Percentiles rank a stretch among this genome's conserved stretches.
Evolutionary conservation across 2,888 invertebrate species (phyloP).

Genomic region (Pyralis farinalis): DNA sequence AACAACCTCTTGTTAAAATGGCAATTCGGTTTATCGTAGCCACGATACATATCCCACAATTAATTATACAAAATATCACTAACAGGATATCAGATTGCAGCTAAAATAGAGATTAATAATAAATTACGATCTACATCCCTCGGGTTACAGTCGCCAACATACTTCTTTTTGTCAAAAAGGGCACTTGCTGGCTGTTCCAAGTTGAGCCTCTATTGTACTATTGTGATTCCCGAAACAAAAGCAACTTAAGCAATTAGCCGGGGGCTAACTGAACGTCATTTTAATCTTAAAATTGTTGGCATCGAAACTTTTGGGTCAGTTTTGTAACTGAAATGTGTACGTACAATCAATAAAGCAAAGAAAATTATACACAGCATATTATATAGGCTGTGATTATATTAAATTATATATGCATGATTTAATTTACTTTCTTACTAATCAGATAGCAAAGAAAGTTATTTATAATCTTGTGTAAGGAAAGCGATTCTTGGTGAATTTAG

Average conservation of each 20-base stretch:
- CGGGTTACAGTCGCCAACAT: background rate
- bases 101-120: background rate
- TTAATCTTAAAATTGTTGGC: constrained; percentile 20
- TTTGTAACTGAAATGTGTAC: background rate
- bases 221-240: constrained; percentile 16
- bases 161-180: background rate
- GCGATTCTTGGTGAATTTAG: too few relatives aligned
- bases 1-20: too few relatives aligned
- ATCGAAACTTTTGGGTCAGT: constrained; percentile 11
- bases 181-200: background rate
- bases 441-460: too few relatives aligned
- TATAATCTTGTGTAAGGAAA: too few relatives aligned
- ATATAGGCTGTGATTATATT: too few relatives aligned
- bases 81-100: background rate
- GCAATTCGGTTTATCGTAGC: too few relatives aligned
- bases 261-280: constrained; percentile 18
- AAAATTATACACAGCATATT: too few relatives aligned
- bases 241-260: constrained; percentile 23
- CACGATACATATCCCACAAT: background rate
- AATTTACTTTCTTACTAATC: too few relatives aligned
- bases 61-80: background rate
- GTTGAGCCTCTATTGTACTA: background rate
- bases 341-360: constrained; percentile 13
- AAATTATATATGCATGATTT: too few relatives aligned
- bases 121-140: background rate